Evolutionary conservation across 2,888 invertebrate species (phyloP), one percentile per base, ranked within the genome.

Genomic region (Chymomyza fuscimana): DNA sequence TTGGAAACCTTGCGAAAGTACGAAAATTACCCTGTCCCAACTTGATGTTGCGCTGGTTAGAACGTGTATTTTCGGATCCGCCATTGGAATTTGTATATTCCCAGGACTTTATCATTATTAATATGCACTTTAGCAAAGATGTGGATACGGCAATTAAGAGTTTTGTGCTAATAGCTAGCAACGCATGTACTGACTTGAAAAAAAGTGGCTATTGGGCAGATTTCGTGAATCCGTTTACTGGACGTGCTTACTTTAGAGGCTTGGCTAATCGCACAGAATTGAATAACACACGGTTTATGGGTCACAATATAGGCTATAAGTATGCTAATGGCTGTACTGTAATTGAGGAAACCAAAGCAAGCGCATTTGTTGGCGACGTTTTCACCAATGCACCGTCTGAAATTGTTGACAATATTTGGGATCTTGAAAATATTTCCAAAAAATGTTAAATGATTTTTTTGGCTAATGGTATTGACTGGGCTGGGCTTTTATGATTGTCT

Each of bases 181-280:
- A 72, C 15, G 73, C 77, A 54, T 72, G 76, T 0, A 9, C 63
- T 1, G 69, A 72, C 4, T 69, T 82, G 2, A 60, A 78, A 60
- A 32, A 72, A 5, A 62, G 70, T 5, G 80, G 82, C 10, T 86
- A 73, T 50, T 85, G 85, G 85, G 69, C 84, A 6, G 87, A 86
- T 54, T 86, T 86, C 63, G 25, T 86, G 2, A 87, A 88, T 59
- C 87, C 88, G 0, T 72, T 78, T 9, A 87, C 82, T 12, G 88
- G 87, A 0, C 78, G 82, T 1, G 82, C 79, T 5, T 77, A 79
- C 25, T 85, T 81, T 19, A 66, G 63, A 4, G 61, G 74, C 1
- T 59, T 63, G 2, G 5, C 19, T 6, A 40, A 65, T 0, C 29
- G 56, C 4, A 46, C 22, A 1, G 5, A 29, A 5, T 9, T 40